A percentile compares a stretch with the other conserved stretches of the same genome.
Evolutionary conservation across 2,797 vertebrate genomes (phyloP).

Genomic region (Gymnodraco acuticeps): DNA sequence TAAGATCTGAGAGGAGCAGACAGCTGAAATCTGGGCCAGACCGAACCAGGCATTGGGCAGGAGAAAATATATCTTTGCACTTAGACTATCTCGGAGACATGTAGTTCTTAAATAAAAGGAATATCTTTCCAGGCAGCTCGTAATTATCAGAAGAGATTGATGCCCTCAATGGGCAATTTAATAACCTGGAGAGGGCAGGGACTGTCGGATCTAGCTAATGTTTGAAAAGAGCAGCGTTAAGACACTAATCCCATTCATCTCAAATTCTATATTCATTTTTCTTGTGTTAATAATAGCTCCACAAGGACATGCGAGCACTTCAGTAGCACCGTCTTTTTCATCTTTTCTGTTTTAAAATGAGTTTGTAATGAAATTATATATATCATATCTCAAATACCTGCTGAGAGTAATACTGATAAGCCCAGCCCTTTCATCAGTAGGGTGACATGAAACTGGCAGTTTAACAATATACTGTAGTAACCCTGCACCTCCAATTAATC

Average conservation of each 20-base stretch:
- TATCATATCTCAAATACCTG: conserved; percentile 65
- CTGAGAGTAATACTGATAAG: conserved; percentile 31
- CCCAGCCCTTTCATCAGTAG: not conserved
- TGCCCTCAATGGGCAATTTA: conserved; percentile 69
- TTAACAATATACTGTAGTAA: conserved; percentile 1
- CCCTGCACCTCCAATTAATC: not conserved
- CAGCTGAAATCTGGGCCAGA: conserved; percentile 73
- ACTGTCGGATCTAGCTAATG: conserved; percentile 62
- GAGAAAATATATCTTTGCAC: conserved; percentile 63
- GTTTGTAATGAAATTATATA: conserved; percentile 63
- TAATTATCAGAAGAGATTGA: conserved; percentile 74
- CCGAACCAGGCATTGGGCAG: conserved; percentile 47
- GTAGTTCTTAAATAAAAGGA: conserved; percentile 75
- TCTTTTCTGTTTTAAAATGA: conserved; percentile 57
- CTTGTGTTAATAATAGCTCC: conserved; percentile 68
- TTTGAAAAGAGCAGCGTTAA: conserved; percentile 69
- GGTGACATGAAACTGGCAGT: not conserved
- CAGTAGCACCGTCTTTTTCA: conserved; percentile 32
- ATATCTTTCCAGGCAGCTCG: conserved; percentile 61
- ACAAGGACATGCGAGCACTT: conserved; percentile 44
- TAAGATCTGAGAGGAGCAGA: conserved; percentile 65
- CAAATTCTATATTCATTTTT: conserved; percentile 62
- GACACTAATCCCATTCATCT: conserved; percentile 68
- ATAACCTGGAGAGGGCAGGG: conserved; percentile 66
- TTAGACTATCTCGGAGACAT: conserved; percentile 58